phyloP scores from a whole-genome alignment of 2,797 vertebrate species.

The Centropyge bicolor region DNA sequence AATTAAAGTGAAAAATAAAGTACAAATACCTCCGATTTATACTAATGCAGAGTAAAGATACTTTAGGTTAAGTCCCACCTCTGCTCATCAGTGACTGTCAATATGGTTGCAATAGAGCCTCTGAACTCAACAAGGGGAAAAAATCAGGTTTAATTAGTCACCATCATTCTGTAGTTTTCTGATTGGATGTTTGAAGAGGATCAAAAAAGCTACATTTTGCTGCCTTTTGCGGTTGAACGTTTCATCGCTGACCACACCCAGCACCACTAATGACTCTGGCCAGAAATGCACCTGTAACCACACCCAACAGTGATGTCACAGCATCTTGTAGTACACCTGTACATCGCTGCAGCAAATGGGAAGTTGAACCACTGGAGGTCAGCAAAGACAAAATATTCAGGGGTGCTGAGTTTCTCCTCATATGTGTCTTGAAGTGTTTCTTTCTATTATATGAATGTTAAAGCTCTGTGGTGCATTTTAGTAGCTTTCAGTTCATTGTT shows the following conservation, averaged over 20 bases:
- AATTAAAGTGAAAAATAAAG: too few species aligned
- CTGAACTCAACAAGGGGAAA: too few species aligned
- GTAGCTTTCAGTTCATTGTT: neutral
- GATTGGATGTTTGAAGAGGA: neutral
- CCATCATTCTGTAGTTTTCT: neutral
- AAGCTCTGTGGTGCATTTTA: neutral
- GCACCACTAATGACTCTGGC: neutral
- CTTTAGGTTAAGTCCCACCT: too few species aligned
- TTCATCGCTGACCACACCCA: neutral
- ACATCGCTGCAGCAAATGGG: neutral
- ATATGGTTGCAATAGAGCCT: too few species aligned
- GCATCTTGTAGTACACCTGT: neutral
- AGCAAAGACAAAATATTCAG: neutral
- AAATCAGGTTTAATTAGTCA: neutral
- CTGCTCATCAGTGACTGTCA: too few species aligned
- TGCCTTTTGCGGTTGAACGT: neutral
- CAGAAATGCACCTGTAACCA: neutral
- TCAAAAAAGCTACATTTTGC: too few species aligned
- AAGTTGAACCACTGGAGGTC: neutral
- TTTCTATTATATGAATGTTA: neutral
- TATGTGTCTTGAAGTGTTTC: neutral
- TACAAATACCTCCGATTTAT: too few species aligned
- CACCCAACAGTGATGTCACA: neutral
- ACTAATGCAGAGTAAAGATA: too few species aligned
- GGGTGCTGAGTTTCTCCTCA: neutral